These are phyloP conservation scores for Microplitis mediator DNA, from an alignment of 1,140 invertebrate species.

Conservation along the genomic window DNA sequence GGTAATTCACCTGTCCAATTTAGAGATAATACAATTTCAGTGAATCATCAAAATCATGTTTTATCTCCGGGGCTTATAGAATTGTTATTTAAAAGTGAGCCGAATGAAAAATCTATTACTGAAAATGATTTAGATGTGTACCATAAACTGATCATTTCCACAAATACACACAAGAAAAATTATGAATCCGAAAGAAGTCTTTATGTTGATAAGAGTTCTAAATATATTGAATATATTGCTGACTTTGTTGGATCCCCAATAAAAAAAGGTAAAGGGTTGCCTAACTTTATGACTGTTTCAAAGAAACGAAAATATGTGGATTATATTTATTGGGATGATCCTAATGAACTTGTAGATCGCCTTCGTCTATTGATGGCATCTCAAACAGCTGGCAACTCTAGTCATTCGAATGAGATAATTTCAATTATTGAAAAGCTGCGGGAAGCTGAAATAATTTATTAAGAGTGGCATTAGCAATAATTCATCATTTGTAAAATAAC, in stretches of 20 bases:
- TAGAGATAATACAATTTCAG: background rate
- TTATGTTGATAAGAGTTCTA: background rate
- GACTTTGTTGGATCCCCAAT: background rate
- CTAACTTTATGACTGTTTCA: background rate
- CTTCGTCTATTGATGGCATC: background rate
- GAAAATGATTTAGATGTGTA: background rate
- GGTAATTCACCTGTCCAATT: slow-evolving; percentile 14
- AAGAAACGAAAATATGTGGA: background rate
- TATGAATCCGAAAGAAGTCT: background rate
- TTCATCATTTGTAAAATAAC: too few species aligned
- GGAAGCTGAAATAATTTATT: slow-evolving; percentile 15
- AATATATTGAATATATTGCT: background rate
- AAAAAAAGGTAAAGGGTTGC: background rate
- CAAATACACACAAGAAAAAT: slow-evolving; percentile 10
- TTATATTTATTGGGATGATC: slow-evolving; percentile 14
- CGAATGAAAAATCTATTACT: background rate
- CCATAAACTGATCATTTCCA: background rate
- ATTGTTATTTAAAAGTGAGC: slow-evolving; percentile 11
- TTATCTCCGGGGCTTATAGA: background rate
- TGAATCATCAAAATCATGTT: background rate
- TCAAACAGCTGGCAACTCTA: background rate
- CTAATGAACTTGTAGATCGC: slow-evolving; percentile 7
- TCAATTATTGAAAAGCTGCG: slow-evolving; percentile 10
- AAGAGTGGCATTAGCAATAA: background rate
- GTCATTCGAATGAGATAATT: slow-evolving; percentile 2